Evolutionary conservation across 2,113 vertebrate species (phyloP).

Genomic region (Tautogolabrus adspersus): DNA sequence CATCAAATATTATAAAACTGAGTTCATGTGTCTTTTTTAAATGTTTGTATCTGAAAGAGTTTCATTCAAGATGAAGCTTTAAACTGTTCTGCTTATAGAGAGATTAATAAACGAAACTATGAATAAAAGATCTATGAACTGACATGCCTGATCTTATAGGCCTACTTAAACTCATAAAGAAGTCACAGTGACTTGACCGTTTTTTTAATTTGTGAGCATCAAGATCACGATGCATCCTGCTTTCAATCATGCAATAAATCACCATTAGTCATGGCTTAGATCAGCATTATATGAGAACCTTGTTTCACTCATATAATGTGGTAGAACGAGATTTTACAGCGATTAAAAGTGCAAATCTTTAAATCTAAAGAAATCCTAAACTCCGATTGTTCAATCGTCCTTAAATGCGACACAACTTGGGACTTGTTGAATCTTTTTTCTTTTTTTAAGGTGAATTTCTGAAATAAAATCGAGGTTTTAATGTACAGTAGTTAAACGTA

Average conservation of each 20-base stretch:
- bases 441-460: background rate
- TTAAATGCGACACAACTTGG: background rate
- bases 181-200: too few species aligned
- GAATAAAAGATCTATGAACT: too few species aligned
- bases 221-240: background rate
- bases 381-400: background rate
- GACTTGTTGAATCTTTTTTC: background rate
- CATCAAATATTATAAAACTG: background rate
- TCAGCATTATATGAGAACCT: background rate
- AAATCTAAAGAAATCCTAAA: background rate
- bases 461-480: background rate
- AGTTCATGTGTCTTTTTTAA: too few species aligned
- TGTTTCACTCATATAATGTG: too few species aligned
- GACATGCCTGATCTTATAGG: too few species aligned
- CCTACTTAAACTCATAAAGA: too few species aligned
- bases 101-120: too few species aligned
- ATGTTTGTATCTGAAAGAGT: background rate
- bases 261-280: background rate
- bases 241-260: background rate
- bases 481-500: background rate
- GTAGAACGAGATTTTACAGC: too few species aligned
- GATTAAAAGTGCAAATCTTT: too few species aligned
- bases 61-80: background rate
- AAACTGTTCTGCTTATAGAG: background rate
- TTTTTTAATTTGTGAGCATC: background rate